Evolutionary conservation across 2,797 vertebrate genomes (phyloP).

Genomic region (Morelia viridis): DNA sequence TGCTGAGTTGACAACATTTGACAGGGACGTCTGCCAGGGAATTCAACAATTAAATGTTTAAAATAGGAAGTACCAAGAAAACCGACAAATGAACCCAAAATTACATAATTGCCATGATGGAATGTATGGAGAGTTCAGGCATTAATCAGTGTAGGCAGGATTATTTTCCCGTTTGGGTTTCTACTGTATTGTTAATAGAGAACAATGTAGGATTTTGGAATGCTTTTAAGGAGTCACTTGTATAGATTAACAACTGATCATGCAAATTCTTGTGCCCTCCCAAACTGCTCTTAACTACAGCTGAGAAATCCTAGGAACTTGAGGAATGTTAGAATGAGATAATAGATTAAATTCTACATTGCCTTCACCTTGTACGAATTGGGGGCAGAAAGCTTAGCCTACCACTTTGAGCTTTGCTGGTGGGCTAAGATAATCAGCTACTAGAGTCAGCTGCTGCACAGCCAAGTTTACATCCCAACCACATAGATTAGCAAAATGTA

Average conservation of each 20-base stretch:
- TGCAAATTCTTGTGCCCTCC: constrained; percentile 26
- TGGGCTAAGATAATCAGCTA: not conserved
- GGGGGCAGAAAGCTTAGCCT: not conserved
- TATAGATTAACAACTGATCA: not conserved
- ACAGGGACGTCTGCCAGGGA: constrained; percentile 45
- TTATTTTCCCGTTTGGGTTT: not conserved
- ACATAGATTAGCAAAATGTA: not conserved
- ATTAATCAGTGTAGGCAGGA: constrained; percentile 40
- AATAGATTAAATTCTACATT: not conserved
- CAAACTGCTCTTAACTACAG: constrained; percentile 1
- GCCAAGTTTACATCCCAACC: not conserved
- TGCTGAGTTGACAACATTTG: constrained; percentile 36
- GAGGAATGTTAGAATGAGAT: constrained; percentile 8
- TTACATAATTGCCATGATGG: constrained; percentile 41
- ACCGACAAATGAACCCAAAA: constrained; percentile 41
- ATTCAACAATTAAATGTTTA: constrained; percentile 33
- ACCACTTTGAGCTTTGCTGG: not conserved
- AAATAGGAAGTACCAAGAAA: constrained; percentile 40
- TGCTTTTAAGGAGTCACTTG: constrained; percentile 47
- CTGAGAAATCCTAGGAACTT: not conserved
- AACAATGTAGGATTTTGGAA: constrained; percentile 27
- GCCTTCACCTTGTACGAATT: not conserved
- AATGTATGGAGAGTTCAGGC: not conserved
- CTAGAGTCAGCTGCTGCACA: not conserved
- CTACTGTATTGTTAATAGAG: constrained; percentile 35